phyloP scores from a whole-genome alignment of 2,888 invertebrate species.

The Nebria salina region DNA sequence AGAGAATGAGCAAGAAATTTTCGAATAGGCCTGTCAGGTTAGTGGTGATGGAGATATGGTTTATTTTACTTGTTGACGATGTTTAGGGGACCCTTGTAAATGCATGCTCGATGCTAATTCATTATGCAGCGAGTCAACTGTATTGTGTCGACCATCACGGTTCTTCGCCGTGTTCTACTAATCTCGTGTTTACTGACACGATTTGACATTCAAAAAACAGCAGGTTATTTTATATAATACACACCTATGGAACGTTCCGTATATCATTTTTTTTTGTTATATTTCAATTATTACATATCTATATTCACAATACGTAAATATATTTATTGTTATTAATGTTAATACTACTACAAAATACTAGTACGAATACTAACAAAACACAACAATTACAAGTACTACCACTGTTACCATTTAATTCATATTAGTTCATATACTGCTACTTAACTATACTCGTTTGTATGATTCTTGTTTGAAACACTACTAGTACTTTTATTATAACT shows the following conservation, averaged over 20 bases:
- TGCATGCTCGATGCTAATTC: conserved; percentile 44
- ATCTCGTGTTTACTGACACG: conserved; percentile 49
- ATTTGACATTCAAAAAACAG: conserved; percentile 48
- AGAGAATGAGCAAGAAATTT: conserved; percentile 29
- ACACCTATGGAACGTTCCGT: conserved; percentile 45
- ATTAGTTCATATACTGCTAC: background rate
- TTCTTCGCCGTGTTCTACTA: conserved; percentile 47
- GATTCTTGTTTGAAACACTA: background rate
- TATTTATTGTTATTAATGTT: conserved; percentile 43
- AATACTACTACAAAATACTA: conserved; percentile 31
- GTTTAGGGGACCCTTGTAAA: conserved; percentile 45
- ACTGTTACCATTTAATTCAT: conserved; percentile 9
- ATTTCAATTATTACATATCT: conserved; percentile 44
- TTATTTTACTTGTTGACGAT: conserved; percentile 53
- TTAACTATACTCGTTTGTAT: background rate
- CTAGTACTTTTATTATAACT: conserved; percentile 8
- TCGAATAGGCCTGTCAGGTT: conserved; percentile 60
- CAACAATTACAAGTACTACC: conserved; percentile 7
- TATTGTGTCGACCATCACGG: conserved; percentile 62
- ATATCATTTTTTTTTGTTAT: conserved; percentile 37
- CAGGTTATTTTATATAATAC: conserved; percentile 46
- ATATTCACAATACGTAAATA: conserved; percentile 45
- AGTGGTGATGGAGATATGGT: conserved; percentile 61
- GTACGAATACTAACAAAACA: conserved; percentile 23
- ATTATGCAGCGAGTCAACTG: conserved; percentile 61